phyloP scores from a whole-genome alignment of 2,113 vertebrate species.

The Ceuthmochares aereus region DNA sequence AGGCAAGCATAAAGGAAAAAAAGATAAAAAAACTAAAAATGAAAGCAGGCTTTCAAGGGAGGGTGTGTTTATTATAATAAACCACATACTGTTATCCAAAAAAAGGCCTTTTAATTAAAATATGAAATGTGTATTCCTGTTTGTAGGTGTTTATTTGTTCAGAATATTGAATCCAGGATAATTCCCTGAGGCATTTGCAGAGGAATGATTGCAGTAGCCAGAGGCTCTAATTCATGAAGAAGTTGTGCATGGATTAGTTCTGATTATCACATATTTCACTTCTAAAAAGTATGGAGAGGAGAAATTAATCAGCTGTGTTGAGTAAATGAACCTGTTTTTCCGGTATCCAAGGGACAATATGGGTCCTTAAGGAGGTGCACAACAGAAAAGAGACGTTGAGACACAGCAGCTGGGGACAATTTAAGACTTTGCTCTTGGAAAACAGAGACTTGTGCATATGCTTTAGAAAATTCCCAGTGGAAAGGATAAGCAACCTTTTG shows the following conservation, averaged over 20 bases:
- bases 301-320: background rate
- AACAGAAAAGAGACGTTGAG: background rate
- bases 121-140: background rate
- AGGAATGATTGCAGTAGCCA: constrained; percentile 50
- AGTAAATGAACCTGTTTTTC: constrained; percentile 5
- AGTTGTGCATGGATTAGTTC: background rate
- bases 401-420: background rate
- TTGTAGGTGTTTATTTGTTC: constrained; percentile 32
- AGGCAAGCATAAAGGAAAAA: background rate
- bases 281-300: background rate
- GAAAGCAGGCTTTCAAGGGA: background rate
- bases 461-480: background rate
- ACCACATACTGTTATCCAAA: background rate
- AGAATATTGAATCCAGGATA: constrained; percentile 55
- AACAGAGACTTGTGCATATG: background rate
- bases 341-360: background rate
- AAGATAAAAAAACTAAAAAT: background rate
- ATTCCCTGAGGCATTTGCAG: constrained; percentile 65
- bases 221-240: background rate
- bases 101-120: constrained; percentile 55
- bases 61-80: constrained; percentile 7
- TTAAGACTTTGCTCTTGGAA: background rate
- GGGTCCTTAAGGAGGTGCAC: background rate
- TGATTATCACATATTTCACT: constrained; percentile 50
- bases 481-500: background rate